Base-by-base conservation (phyloP, 2,113 vertebrate genomes). In the Trematomus loennbergii region DNA sequence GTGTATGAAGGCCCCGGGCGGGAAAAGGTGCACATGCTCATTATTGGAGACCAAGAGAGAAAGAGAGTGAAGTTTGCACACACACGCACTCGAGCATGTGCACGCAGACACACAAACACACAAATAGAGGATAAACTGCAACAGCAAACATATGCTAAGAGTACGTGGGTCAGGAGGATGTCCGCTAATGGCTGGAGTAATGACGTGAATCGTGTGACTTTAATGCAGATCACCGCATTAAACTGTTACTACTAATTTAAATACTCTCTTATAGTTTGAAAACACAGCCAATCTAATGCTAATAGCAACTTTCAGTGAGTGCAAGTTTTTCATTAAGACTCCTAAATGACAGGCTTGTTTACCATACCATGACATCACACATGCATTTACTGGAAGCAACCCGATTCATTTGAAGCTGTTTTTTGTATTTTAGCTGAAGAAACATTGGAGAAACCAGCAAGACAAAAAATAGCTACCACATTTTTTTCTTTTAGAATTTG, bases 1-100 rank as follows among this genome's bases (percentile, higher is more conserved):
- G 98, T 99, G 98, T 99, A 98, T 99, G 97, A 99, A 99, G 96
- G 97, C 98, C 97, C 91, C 90, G 90, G 98, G 98, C 97, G 2
- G 88, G 94, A 97, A 78, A 97, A 97, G 97, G 97, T 97, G 97
- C 97, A 97, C 96, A 97, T 97, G 97, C 97, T 99, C 97, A 97
- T 99, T 99, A 98, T 96, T 98, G 97, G 97, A 97, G 97, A 97
- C 96, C 96, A 95, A 96, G 95, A 95, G 85, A 92, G 79, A 93
- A 86, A 92, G 83, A 90, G 88, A 92, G 88, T 90, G 86, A 94
- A 90, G 91, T 93, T 95, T 93, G 82, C 59, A 92, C 94, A 93
- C 92, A 93, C 92, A 93, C 94, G 95, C 84, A 55, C 75, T n/a
- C 57, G 3, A 52, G 43, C 53, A 20, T 20, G 12, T 1, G 0